phyloP scores from a whole-genome alignment of 1,140 invertebrate genomes.

The Penaeus vannamei region DNA sequence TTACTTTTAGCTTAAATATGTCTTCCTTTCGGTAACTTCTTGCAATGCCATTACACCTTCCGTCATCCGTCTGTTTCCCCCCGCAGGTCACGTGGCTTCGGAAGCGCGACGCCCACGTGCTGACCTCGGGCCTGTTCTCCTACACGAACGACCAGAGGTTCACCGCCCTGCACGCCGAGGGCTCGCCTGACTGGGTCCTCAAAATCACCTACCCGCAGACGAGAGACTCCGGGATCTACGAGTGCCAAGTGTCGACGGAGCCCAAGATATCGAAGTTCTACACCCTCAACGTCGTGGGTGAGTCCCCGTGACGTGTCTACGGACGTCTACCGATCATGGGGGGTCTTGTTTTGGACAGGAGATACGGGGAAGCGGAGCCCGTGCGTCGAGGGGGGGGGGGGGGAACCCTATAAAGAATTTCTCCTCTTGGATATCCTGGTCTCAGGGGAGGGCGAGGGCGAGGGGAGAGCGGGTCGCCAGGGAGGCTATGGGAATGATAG shows the following conservation, averaged over 20 bases:
- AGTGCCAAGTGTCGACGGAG: constrained; percentile 73
- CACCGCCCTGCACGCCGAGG: constrained; percentile 85
- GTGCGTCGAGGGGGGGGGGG: too few relatives aligned
- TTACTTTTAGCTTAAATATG: too few relatives aligned
- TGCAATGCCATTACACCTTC: too few relatives aligned
- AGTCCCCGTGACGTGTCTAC: constrained; percentile 57
- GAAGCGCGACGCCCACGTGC: constrained; percentile 89
- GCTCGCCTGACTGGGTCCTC: constrained; percentile 92
- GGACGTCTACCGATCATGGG: neutral
- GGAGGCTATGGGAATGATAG: neutral
- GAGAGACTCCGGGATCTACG: constrained; percentile 77
- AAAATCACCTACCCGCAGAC: constrained; percentile 89
- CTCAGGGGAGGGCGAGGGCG: too few relatives aligned
- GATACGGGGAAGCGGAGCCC: too few relatives aligned
- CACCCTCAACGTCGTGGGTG: constrained; percentile 70
- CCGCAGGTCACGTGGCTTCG: constrained; percentile 92
- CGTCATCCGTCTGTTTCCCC: neutral
- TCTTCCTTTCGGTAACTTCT: too few relatives aligned
- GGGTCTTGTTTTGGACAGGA: too few relatives aligned
- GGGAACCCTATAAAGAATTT: too few relatives aligned
- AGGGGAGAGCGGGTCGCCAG: neutral
- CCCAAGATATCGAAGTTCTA: constrained; percentile 71
- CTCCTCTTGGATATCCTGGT: too few relatives aligned
- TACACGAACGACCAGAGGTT: constrained; percentile 91
- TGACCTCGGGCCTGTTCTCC: constrained; percentile 87